Evolutionary conservation across 2,888 invertebrate species (phyloP), one percentile per base, ranked within the genome.

Genomic region (Meta bourneti): DNA sequence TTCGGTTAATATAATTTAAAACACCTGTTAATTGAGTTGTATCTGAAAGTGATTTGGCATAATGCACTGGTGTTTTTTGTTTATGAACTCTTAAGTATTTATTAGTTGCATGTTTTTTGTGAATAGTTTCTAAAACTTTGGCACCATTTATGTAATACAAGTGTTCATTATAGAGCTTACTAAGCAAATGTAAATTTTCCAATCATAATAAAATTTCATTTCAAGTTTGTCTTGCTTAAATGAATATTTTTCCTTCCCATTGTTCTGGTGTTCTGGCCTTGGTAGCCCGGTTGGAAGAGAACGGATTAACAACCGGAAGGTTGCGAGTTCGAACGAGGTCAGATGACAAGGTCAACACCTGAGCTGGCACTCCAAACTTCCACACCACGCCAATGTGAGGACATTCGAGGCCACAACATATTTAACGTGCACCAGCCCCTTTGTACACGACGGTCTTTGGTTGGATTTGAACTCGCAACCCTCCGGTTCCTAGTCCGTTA

Each of bases 131-230:
- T 0, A 54, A 61, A 79, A 52, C 54, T 79, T 20, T 13, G 11
- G 19, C 54, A 61, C 54, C 54, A 79, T 34, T 79, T 79, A 16
- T 79, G 16, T 54, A 19, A 79, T 52, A 34, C 52, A 79, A 52
- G 19, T 78, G 78, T 79, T 79, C 13, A 79, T 79, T 20, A 79
- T 54, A 79, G 79, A 79, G 79, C 79, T 79, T 79, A 79, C 52
- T 13, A 61, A 79, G 79, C 79, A 61, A 61, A 19, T 79, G 79
- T 79, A 79, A 79, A 79, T 79, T 79, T 79, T 79, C 34, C 34
- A 77, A 77, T 79, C 52, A 79, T 54, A 79, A 79, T 79, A 79
- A 77, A 79, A 79, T 61, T 77, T 79, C 79, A 79, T 79, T 61
- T 61, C 34, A 9, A 54, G 13, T 79, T 78, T 72, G 7, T 20